Conservation (phyloP, 2,888 invertebrate species). For the Taenaris catops region DNA sequence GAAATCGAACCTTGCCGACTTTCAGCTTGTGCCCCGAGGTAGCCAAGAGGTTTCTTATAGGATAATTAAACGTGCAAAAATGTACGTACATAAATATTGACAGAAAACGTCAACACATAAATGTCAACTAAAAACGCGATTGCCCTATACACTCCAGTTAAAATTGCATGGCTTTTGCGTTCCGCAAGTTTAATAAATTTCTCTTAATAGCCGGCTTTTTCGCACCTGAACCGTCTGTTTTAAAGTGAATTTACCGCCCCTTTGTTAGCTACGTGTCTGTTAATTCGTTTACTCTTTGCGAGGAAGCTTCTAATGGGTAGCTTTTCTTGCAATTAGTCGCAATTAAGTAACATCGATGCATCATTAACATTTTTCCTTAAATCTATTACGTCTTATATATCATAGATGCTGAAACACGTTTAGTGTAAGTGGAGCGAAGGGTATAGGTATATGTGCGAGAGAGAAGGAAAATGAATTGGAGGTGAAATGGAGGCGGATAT, state of each 20-base stretch:
- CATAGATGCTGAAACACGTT: no score
- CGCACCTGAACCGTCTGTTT: slow-evolving; percentile 66
- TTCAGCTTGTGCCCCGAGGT: no score
- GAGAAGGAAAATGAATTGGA: no score
- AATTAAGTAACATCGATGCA: slow-evolving; percentile 42
- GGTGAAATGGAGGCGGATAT: no score
- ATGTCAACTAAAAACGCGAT: slow-evolving; percentile 2
- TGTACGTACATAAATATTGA: no score
- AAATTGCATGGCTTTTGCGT: slow-evolving; percentile 33
- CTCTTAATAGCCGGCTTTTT: slow-evolving; percentile 60
- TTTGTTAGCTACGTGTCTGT: slow-evolving; percentile 58
- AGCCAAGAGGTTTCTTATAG: no score
- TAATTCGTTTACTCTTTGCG: slow-evolving; percentile 74
- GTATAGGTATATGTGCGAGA: no score
- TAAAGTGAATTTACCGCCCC: slow-evolving; percentile 66
- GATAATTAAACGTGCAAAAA: no score
- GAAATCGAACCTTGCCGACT: no score
- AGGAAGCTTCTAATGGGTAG: slow-evolving; percentile 58
- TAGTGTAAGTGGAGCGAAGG: no score
- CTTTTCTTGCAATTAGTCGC: slow-evolving; percentile 72
- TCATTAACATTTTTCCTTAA: no score
- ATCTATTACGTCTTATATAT: no score
- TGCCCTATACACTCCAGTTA: slow-evolving; percentile 8
- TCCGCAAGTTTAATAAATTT: slow-evolving; percentile 58
- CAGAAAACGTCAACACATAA: slow-evolving; percentile 12